phyloP scores from a whole-genome alignment of 2,888 invertebrate species.

The Synanthedon myopaeformis region DNA sequence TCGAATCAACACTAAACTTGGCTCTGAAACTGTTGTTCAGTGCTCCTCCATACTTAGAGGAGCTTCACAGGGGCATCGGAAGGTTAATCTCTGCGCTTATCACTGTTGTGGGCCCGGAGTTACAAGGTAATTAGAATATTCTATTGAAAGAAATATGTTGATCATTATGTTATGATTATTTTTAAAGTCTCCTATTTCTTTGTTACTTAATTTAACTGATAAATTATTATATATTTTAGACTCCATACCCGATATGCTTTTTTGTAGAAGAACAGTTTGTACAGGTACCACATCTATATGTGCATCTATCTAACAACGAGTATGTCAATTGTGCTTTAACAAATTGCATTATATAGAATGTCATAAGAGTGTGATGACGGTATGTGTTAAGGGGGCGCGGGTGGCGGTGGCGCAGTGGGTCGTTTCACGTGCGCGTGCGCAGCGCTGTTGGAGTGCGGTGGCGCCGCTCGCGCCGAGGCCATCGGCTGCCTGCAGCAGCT shows the following conservation, averaged over 20 bases:
- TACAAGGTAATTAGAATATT: slow-evolving; percentile 80
- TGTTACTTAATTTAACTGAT: too few relatives aligned
- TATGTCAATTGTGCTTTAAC: too few relatives aligned
- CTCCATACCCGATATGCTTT: too few relatives aligned
- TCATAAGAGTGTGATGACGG: too few relatives aligned
- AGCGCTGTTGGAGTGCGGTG: slow-evolving; percentile 89
- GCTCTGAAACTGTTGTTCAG: slow-evolving; percentile 90
- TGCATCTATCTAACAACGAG: too few relatives aligned
- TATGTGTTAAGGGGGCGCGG: not conserved
- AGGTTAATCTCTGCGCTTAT: slow-evolving; percentile 94
- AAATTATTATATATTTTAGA: too few relatives aligned
- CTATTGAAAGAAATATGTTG: not conserved
- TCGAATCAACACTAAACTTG: slow-evolving; percentile 92
- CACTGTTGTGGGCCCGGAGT: slow-evolving; percentile 97
- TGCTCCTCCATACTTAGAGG: slow-evolving; percentile 91
- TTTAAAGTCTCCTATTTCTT: too few relatives aligned
- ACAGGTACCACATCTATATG: too few relatives aligned
- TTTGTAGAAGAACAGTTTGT: too few relatives aligned
- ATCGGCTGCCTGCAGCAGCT: slow-evolving; percentile 96
- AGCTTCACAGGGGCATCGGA: slow-evolving; percentile 90
- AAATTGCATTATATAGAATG: too few relatives aligned
- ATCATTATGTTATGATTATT: not conserved
- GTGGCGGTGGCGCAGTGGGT: slow-evolving; percentile 36
- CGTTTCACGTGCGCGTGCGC: slow-evolving; percentile 93
- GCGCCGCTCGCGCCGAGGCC: slow-evolving; percentile 94